These are phyloP conservation scores for Apostichopus parvimensis DNA, from an alignment of 35 echinoderm and acorn worm genomes.

Conservation along the genomic window DNA sequence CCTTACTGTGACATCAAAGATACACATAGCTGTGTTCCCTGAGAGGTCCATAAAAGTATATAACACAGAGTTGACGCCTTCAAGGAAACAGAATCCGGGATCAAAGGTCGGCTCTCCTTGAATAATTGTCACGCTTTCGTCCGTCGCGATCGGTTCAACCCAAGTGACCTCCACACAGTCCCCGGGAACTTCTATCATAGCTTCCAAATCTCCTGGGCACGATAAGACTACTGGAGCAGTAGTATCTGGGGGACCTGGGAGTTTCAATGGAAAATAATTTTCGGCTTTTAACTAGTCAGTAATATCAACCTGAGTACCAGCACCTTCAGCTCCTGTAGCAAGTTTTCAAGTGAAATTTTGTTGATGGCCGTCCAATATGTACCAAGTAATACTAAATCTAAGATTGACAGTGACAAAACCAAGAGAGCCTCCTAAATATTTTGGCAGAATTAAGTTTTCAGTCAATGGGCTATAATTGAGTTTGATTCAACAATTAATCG, in stretches of 20 bases:
- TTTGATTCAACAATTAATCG: no score
- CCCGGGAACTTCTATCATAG: neutral
- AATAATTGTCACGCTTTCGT: constrained; percentile 32
- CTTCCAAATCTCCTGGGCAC: constrained; percentile 13
- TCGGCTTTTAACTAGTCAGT: no score
- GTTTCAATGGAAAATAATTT: neutral
- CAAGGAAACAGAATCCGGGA: constrained; percentile 27
- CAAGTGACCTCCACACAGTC: constrained; percentile 5
- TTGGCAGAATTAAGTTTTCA: no score
- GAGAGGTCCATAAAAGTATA: constrained; percentile 42
- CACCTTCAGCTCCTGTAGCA: no score
- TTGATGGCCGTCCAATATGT: neutral
- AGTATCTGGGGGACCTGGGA: neutral
- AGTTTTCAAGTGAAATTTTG: no score
- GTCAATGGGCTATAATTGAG: no score
- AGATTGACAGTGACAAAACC: no score
- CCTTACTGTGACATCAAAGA: constrained; percentile 41
- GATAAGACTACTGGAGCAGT: constrained; percentile 17
- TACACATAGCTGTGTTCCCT: constrained; percentile 40
- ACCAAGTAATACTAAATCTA: neutral
- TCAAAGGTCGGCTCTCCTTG: neutral
- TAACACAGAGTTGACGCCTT: neutral
- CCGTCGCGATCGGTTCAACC: constrained; percentile 48
- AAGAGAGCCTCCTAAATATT: no score
- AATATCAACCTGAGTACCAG: no score